Evolutionary conservation across 2,113 vertebrate genomes (phyloP), one percentile per base, ranked within the genome.

Genomic region (Anolis sagrei): DNA sequence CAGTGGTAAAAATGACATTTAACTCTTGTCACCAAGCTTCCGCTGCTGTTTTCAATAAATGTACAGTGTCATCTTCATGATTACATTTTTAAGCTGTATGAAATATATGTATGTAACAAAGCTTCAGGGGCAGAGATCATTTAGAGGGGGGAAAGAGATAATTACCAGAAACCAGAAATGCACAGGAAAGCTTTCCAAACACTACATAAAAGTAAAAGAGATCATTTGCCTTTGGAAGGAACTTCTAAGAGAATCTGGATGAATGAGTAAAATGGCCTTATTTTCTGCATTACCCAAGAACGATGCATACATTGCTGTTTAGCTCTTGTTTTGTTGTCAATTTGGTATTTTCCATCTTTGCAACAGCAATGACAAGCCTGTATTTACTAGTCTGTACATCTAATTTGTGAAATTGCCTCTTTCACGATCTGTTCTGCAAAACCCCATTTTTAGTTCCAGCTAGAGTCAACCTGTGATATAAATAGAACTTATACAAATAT

Each of bases 41-140:
- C 27, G n/a, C 77, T 80, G 68, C 77, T 79, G 77, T 62, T 86
- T 86, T 7, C 77, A 80, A 62, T 86, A 49, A 25, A 54, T 44
- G 51, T 74, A 19, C 27, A n/a, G 27, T 62, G 77, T 62, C 68
- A 74, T 80, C 49, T 54, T 51, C 10, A 48, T 48, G 62, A 73
- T 79, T 85, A 64, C 54, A 80, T 64, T 61, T 85, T 80, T 13
- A 79, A 61, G 49, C 62, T 73, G 25, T 62, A 48, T 48, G 32
- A n/a, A 49, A 51, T 21, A 48, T 79, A 32, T 39, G 27, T 54
- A 68, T 66, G 61, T 81, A n/a, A 64, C n/a, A 75, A 34, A 66
- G 23, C 51, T 54, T 76, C 58, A 68, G 48, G n/a, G 58, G 13
- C 25, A 18, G 6, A 48, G 69, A 51, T 8, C 62, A 66, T 7